phyloP scores from a whole-genome alignment of 2,888 invertebrate species.

The Diarsia dahlii region DNA sequence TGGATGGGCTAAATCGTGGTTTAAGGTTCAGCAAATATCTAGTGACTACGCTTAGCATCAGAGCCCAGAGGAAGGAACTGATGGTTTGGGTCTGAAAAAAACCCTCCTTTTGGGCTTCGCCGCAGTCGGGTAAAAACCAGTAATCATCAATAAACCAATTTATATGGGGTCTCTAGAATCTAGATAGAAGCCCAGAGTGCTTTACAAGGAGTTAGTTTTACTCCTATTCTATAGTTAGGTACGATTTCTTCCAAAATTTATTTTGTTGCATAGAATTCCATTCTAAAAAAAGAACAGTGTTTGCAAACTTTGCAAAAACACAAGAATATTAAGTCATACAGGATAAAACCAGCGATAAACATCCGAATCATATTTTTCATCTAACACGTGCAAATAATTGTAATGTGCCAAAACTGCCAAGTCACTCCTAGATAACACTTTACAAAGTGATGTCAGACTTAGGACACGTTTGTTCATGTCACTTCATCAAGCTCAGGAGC shows the following conservation, averaged over 20 bases:
- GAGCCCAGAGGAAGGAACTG: neutral
- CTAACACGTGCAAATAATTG: neutral
- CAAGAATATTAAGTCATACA: neutral
- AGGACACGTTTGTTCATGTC: conserved; percentile 11
- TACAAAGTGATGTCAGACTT: neutral
- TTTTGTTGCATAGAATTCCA: neutral
- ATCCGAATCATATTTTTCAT: neutral
- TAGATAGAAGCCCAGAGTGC: neutral
- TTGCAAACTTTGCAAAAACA: conserved; percentile 4
- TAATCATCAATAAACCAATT: no score
- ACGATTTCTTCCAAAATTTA: neutral
- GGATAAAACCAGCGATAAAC: conserved; percentile 20
- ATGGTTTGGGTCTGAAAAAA: neutral
- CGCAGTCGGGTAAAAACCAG: no score
- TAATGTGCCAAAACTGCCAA: conserved; percentile 2
- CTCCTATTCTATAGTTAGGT: neutral
- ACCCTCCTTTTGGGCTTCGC: no score
- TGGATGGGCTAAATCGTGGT: neutral
- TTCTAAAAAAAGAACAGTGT: neutral
- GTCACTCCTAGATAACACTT: conserved; percentile 19
- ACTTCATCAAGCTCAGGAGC: neutral
- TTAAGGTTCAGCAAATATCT: neutral
- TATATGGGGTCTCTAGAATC: neutral
- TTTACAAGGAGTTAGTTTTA: neutral
- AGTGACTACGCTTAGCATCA: neutral